Conservation (phyloP, 2,888 invertebrate species). For the Tiliacea citrago region DNA sequence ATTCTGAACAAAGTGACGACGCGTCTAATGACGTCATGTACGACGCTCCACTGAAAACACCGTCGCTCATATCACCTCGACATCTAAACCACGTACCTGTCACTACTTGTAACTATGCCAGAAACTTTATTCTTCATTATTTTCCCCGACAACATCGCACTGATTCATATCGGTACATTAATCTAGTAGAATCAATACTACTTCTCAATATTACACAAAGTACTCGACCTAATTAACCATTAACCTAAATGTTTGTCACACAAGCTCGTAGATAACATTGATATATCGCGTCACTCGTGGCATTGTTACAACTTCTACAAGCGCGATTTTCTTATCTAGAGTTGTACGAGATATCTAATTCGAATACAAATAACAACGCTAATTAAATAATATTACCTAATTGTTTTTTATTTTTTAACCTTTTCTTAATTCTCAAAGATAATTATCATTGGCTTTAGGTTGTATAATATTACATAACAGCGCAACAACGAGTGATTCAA, state of each 20-base stretch:
- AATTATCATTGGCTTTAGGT: slow-evolving; percentile 8
- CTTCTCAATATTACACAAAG: slow-evolving; percentile 71
- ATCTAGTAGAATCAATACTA: slow-evolving; percentile 73
- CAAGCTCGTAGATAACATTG: slow-evolving; percentile 78
- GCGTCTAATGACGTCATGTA: slow-evolving; percentile 79
- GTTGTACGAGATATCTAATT: slow-evolving; percentile 58
- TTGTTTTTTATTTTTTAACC: slow-evolving; percentile 16
- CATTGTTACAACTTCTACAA: slow-evolving; percentile 78
- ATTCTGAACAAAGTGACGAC: slow-evolving; percentile 80
- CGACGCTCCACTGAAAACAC: slow-evolving; percentile 68
- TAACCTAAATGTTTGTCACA: slow-evolving; percentile 83
- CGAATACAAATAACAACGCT: slow-evolving; percentile 50
- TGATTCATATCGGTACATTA: slow-evolving; percentile 52
- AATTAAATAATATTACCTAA: slow-evolving; percentile 33
- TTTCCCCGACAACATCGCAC: slow-evolving; percentile 52
- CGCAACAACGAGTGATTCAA: background rate
- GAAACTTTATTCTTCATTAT: slow-evolving; percentile 58
- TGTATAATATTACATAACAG: slow-evolving; percentile 31
- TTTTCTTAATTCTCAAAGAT: slow-evolving; percentile 12
- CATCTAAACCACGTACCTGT: slow-evolving; percentile 69
- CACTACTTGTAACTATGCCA: slow-evolving; percentile 66
- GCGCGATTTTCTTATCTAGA: slow-evolving; percentile 74
- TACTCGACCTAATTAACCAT: slow-evolving; percentile 85
- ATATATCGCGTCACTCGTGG: slow-evolving; percentile 71
- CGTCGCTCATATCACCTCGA: slow-evolving; percentile 70